These are phyloP conservation scores for Heterohyrax brucei DNA, from an alignment of 2,797 vertebrate genomes.

Conservation along the genomic window DNA sequence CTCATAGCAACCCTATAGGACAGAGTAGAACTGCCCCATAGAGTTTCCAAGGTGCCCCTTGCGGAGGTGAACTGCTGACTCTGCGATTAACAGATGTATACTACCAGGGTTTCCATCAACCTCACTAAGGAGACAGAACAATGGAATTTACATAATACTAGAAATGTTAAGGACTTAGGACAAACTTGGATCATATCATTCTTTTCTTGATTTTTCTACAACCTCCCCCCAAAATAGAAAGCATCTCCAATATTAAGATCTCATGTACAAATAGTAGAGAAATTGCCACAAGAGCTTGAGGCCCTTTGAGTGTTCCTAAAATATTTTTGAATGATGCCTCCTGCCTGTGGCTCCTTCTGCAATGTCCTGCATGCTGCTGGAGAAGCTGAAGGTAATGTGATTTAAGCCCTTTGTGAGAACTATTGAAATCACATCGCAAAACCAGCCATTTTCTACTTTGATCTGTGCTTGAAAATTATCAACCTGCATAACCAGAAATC, in stretches of 20 bases:
- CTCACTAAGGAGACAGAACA: not conserved
- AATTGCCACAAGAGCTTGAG: not conserved
- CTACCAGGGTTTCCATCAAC: not conserved
- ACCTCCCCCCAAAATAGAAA: not conserved
- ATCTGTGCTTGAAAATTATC: slow-evolving; percentile 50
- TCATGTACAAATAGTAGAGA: not conserved
- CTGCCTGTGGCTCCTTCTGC: not conserved
- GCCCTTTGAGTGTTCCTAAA: not conserved
- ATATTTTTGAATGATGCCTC: not conserved
- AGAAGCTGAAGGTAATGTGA: not conserved
- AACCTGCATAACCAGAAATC: not conserved
- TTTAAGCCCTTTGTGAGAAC: not conserved
- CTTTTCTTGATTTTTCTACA: not conserved
- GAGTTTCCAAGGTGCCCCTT: too few relatives aligned
- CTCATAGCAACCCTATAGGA: too few relatives aligned
- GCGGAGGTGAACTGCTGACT: too few relatives aligned
- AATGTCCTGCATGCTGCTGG: not conserved
- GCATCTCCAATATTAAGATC: not conserved
- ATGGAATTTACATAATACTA: not conserved
- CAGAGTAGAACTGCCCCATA: too few relatives aligned
- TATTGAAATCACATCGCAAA: slow-evolving; percentile 10
- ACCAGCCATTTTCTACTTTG: not conserved
- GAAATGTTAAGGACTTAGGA: slow-evolving; percentile 4
- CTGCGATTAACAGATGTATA: too few relatives aligned
- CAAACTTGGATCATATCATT: not conserved